phyloP scores from a whole-genome alignment of 2,888 invertebrate species.

The Anthrax anthrax region DNA sequence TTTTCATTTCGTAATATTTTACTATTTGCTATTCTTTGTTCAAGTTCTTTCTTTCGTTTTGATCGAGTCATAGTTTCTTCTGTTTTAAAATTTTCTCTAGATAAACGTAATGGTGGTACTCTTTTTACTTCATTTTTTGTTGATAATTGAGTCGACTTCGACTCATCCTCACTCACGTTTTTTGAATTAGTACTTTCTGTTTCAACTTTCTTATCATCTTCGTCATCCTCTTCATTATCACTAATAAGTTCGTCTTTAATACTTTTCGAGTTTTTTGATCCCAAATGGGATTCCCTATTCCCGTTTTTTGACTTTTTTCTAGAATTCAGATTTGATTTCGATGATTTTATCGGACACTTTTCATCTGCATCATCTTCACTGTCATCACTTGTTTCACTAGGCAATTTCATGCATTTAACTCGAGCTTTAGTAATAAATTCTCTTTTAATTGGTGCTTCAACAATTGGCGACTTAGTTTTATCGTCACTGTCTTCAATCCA shows the following conservation, averaged over 20 bases:
- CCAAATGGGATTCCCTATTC: not conserved
- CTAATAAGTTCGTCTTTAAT: not conserved
- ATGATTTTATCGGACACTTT: not conserved
- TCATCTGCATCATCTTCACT: conserved; percentile 1
- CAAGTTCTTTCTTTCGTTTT: conserved; percentile 28
- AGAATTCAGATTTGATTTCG: not conserved
- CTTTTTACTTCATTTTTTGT: conserved; percentile 2
- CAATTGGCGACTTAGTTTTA: not conserved
- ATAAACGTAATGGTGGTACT: not conserved
- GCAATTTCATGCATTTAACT: conserved; percentile 8
- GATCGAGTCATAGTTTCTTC: conserved; percentile 34
- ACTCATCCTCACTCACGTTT: not conserved
- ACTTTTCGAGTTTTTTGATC: not conserved
- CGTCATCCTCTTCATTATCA: not conserved
- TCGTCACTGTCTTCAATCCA: not conserved
- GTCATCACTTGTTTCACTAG: conserved; percentile 7
- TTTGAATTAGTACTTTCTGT: not conserved
- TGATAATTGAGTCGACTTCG: not conserved
- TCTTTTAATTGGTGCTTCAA: not conserved
- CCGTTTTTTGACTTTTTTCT: not conserved
- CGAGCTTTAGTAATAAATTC: conserved; percentile 10
- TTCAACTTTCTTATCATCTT: not conserved
- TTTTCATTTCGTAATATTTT: conserved; percentile 31
- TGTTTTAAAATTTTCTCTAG: not conserved
- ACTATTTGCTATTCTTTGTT: conserved; percentile 29